These are phyloP conservation scores for Sesia apiformis DNA, from an alignment of 2,888 invertebrate genomes.

Conservation along the genomic window DNA sequence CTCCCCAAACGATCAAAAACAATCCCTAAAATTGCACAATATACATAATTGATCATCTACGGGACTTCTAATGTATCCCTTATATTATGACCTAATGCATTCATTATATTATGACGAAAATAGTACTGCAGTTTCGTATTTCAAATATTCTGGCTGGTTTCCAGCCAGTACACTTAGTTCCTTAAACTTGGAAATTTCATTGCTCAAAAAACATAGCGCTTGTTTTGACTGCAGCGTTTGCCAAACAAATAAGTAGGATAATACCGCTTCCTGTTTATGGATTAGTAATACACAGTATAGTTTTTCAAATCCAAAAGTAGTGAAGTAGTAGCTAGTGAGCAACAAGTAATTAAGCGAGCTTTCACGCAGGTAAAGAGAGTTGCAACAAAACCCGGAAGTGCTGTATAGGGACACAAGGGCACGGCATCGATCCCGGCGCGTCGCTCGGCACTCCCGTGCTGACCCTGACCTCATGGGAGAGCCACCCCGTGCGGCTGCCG, in stretches of 20 bases:
- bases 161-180: neutral
- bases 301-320: too few relatives aligned
- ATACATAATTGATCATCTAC: too few relatives aligned
- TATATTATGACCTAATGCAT: too few relatives aligned
- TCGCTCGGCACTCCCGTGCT: slow-evolving; percentile 28
- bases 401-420: slow-evolving; percentile 33
- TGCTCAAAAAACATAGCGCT: neutral
- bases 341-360: neutral
- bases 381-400: slow-evolving; percentile 1
- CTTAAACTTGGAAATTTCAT: neutral
- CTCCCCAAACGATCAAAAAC: too few relatives aligned
- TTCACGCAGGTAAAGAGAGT: slow-evolving; percentile 3
- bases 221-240: too few relatives aligned
- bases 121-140: neutral
- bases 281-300: too few relatives aligned
- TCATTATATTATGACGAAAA: too few relatives aligned
- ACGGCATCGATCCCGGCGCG: slow-evolving; percentile 36
- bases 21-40: too few relatives aligned
- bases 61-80: too few relatives aligned
- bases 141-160: neutral
- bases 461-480: slow-evolving; percentile 45
- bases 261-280: too few relatives aligned
- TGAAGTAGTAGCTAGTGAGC: neutral
- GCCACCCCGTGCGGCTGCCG: slow-evolving; percentile 13
- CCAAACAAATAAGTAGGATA: too few relatives aligned